These are phyloP conservation scores for Intellagama lesueurii DNA, from an alignment of 2,797 vertebrate species.

Conservation along the genomic window DNA sequence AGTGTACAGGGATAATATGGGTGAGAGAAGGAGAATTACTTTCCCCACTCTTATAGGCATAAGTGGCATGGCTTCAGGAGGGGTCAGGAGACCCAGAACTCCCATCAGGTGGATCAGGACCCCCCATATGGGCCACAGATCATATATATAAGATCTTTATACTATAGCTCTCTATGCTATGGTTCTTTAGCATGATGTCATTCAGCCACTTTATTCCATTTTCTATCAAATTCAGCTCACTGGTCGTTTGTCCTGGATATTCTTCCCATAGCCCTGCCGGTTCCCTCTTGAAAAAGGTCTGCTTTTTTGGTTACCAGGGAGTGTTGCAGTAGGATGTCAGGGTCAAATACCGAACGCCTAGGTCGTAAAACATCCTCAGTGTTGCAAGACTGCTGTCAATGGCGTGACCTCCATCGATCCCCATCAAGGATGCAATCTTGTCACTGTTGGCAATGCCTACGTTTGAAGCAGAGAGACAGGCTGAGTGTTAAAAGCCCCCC, in stretches of 20 bases:
- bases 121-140: too few relatives aligned
- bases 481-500: not conserved
- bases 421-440: constrained; percentile 89
- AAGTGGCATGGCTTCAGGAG: too few relatives aligned
- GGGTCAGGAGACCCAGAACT: too few relatives aligned
- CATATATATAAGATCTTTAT: too few relatives aligned
- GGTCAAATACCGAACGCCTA: constrained; percentile 91
- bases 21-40: too few relatives aligned
- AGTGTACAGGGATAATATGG: too few relatives aligned
- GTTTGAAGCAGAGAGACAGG: not conserved
- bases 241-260: too few relatives aligned
- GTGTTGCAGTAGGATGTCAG: constrained; percentile 93
- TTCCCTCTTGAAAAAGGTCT: too few relatives aligned
- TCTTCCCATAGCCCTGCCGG: too few relatives aligned
- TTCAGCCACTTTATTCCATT: not conserved
- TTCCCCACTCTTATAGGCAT: too few relatives aligned
- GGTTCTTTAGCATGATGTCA: not conserved
- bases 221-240: not conserved
- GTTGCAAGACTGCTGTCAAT: constrained; percentile 91
- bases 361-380: constrained; percentile 88
- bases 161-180: too few relatives aligned
- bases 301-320: constrained; percentile 84
- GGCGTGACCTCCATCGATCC: constrained; percentile 91
- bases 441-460: constrained; percentile 72
- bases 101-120: too few relatives aligned